Evolutionary conservation across 2,888 invertebrate genomes (phyloP).

Genomic region (Hymenopus coronatus): DNA sequence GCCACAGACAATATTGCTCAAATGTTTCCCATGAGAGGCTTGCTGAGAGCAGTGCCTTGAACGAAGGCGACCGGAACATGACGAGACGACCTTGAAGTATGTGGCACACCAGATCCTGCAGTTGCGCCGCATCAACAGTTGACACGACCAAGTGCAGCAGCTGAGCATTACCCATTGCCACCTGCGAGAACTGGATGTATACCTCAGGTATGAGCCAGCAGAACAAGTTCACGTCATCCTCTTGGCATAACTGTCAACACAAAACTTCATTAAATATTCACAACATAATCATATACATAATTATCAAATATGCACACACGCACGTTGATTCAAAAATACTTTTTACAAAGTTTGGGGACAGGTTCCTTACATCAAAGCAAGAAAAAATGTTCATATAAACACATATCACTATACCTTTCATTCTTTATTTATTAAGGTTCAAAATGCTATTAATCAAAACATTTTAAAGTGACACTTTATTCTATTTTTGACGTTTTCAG

Average conservation of each 20-base stretch:
- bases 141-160: slow-evolving; percentile 86
- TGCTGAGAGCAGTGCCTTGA: slow-evolving; percentile 70
- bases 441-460: no score
- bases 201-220: slow-evolving; percentile 91
- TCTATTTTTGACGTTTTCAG: no score
- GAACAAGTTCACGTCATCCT: slow-evolving; percentile 83
- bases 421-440: no score
- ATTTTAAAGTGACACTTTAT: no score
- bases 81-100: slow-evolving; percentile 64
- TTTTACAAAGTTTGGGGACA: no score
- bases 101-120: slow-evolving; percentile 87
- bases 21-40: slow-evolving; percentile 95
- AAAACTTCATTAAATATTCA: neutral
- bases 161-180: slow-evolving; percentile 83
- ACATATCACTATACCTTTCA: no score
- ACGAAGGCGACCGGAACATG: slow-evolving; percentile 68
- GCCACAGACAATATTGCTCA: slow-evolving; percentile 97
- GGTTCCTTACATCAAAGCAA: no score
- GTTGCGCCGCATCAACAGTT: slow-evolving; percentile 83
- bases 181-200: slow-evolving; percentile 84
- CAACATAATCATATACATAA: no score
- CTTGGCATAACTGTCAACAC: slow-evolving; percentile 67
- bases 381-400: no score
- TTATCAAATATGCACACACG: no score
- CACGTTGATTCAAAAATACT: no score